phyloP scores from a whole-genome alignment of 2,113 vertebrate species.

The Catagonus wagneri region DNA sequence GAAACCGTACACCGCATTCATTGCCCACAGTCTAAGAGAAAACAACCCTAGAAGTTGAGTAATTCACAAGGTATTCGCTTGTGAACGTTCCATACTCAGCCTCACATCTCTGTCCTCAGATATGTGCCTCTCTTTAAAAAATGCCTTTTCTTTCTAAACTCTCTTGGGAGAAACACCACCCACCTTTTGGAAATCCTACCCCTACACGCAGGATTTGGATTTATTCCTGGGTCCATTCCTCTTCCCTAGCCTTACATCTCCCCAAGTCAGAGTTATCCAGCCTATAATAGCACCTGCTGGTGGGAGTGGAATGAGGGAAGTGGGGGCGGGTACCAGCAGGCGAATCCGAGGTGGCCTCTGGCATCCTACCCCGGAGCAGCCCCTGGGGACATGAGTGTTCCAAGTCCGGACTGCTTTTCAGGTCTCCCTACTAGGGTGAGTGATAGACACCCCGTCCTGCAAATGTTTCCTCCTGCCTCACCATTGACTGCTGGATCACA shows the following conservation, averaged over 20 bases:
- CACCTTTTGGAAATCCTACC: not conserved
- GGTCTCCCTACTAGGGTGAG: not conserved
- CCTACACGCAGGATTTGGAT: not conserved
- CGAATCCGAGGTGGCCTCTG: not conserved
- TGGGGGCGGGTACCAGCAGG: rapidly evolving
- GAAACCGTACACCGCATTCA: not conserved
- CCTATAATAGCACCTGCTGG: not conserved
- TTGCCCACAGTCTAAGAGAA: not conserved
- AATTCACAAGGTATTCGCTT: not conserved
- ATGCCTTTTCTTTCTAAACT: not conserved
- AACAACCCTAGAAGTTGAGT: not conserved
- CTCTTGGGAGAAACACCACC: not conserved
- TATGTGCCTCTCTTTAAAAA: not conserved
- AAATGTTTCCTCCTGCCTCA: not conserved
- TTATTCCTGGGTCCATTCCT: not conserved
- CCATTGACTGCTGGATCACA: not conserved
- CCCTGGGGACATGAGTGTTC: not conserved
- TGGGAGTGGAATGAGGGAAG: not conserved
- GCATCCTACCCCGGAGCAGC: not conserved
- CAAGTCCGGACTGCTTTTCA: not conserved
- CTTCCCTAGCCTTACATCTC: not conserved
- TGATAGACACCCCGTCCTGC: not conserved
- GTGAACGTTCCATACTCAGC: not conserved
- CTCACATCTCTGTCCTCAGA: not conserved
- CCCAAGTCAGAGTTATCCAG: not conserved